phyloP scores from a whole-genome alignment of 2,888 invertebrate species.

The Sarcophaga subvicina region DNA sequence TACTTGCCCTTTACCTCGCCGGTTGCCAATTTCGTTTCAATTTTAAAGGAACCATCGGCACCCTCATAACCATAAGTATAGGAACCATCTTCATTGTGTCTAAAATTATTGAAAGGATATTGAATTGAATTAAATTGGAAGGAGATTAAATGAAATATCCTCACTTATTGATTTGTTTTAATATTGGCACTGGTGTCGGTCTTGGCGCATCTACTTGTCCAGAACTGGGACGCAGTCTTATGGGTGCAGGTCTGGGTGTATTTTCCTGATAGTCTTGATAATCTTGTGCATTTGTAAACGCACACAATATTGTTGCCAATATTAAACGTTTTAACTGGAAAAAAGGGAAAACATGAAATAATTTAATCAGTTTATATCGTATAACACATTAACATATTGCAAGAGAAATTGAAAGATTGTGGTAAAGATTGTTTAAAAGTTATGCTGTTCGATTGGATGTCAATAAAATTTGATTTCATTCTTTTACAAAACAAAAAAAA shows the following conservation, averaged over 20 bases:
- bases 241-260: conserved; percentile 77
- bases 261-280: conserved; percentile 81
- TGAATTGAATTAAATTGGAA: background rate
- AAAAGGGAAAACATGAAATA: conserved; percentile 5
- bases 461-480: no score
- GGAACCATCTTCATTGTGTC: conserved; percentile 94
- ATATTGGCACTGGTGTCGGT: conserved; percentile 88
- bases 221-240: conserved; percentile 76
- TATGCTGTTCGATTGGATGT: no score
- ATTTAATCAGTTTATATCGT: background rate
- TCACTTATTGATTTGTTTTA: conserved; percentile 93
- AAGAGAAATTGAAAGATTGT: no score
- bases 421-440: no score
- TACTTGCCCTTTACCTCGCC: conserved; percentile 96
- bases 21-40: conserved; percentile 90
- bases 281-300: conserved; percentile 77
- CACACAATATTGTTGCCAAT: conserved; percentile 74
- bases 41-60: conserved; percentile 94
- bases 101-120: conserved; percentile 75
- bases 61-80: conserved; percentile 96
- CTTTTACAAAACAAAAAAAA: no score
- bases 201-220: conserved; percentile 73
- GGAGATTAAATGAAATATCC: background rate
- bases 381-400: no score
- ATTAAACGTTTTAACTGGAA: conserved; percentile 76